Conservation (phyloP, 2,113 vertebrate genomes). For the Philantomba maxwellii region DNA sequence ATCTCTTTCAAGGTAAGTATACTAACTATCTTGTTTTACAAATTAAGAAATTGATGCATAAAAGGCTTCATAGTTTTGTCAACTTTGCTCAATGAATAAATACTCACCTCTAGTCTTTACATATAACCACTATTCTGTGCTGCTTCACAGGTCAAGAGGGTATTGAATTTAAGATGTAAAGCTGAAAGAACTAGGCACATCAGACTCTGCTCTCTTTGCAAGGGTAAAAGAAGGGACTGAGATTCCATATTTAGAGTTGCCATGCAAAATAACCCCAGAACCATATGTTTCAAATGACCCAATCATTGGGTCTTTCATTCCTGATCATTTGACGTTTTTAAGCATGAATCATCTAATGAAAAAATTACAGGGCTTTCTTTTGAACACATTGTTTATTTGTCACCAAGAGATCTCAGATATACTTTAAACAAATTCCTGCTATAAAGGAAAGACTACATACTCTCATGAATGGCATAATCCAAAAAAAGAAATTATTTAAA, state of each 20-base stretch:
- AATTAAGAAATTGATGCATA: background rate
- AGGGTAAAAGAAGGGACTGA: slow-evolving; percentile 52
- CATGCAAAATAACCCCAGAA: slow-evolving; percentile 39
- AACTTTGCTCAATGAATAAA: background rate
- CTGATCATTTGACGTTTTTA: slow-evolving; percentile 70
- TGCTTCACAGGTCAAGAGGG: background rate
- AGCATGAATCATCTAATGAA: slow-evolving; percentile 74
- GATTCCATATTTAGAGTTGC: slow-evolving; percentile 56
- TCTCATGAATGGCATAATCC: slow-evolving; percentile 65
- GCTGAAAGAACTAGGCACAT: background rate
- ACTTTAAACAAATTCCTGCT: slow-evolving; percentile 70
- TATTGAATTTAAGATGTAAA: background rate
- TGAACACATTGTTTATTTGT: slow-evolving; percentile 75
- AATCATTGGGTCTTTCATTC: slow-evolving; percentile 61
- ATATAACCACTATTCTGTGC: background rate
- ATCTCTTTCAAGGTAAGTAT: background rate
- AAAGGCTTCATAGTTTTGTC: background rate
- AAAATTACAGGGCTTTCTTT: slow-evolving; percentile 70
- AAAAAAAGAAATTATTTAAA: slow-evolving; percentile 75
- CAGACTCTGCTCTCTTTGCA: slow-evolving; percentile 24
- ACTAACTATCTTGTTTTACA: background rate
- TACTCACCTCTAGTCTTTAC: background rate
- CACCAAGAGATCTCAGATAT: slow-evolving; percentile 69
- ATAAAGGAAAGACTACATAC: slow-evolving; percentile 65
- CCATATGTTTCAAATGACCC: slow-evolving; percentile 73